Evolutionary conservation across 2,113 vertebrate genomes (phyloP).

Genomic region (Plecotus auritus): DNA sequence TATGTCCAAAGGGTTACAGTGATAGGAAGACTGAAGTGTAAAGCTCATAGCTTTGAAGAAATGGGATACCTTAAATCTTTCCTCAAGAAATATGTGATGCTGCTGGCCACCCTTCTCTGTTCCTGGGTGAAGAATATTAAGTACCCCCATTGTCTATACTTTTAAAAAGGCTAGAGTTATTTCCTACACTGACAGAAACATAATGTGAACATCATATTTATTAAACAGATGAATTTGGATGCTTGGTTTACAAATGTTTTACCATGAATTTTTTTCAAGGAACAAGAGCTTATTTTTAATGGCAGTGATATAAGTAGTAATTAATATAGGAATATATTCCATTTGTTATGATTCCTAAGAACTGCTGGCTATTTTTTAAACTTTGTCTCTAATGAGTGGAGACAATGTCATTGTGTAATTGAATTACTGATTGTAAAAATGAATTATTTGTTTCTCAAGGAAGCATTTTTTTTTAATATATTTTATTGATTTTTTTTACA

Average conservation of each 20-base stretch:
- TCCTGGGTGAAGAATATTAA: not conserved
- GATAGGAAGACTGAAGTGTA: not conserved
- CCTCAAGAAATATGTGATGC: not conserved
- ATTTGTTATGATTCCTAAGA: conserved; percentile 27
- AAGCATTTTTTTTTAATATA: not conserved
- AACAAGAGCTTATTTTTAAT: conserved; percentile 7
- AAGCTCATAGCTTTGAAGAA: not conserved
- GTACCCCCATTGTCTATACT: not conserved
- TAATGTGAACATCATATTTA: not conserved
- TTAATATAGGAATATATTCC: not conserved
- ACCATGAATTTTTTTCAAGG: conserved; percentile 9
- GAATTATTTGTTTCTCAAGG: not conserved
- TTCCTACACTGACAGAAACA: not conserved
- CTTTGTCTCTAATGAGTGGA: not conserved
- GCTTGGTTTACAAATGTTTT: not conserved
- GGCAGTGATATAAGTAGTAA: conserved; percentile 21
- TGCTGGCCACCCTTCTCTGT: not conserved
- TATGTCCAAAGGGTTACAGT: not conserved
- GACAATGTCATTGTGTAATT: not conserved
- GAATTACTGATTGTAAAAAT: not conserved
- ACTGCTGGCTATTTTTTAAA: not conserved
- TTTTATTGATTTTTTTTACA: too few relatives aligned
- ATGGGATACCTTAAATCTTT: not conserved
- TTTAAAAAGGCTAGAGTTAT: not conserved
- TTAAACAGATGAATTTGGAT: not conserved